phyloP scores from a whole-genome alignment of 1,140 invertebrate genomes.

The Carposina sasakii region DNA sequence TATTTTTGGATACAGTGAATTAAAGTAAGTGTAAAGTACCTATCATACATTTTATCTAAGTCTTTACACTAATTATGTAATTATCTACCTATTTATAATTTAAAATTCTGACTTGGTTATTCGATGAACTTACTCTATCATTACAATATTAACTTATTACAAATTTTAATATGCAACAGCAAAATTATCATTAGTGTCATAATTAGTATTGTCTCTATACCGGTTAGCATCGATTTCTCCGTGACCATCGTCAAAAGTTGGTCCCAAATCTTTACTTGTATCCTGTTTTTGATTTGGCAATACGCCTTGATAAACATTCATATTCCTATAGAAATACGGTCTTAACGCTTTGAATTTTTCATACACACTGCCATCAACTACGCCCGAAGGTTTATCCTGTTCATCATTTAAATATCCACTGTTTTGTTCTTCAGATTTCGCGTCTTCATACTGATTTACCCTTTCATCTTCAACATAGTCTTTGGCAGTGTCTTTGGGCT shows the following conservation, averaged over 20 bases:
- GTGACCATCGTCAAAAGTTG: constrained; percentile 36
- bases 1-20: too few relatives aligned
- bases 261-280: constrained; percentile 27
- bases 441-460: constrained; percentile 7
- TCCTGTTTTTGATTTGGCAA: too few relatives aligned
- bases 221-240: constrained; percentile 28
- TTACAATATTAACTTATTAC: too few relatives aligned
- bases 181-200: constrained; percentile 38
- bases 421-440: neutral
- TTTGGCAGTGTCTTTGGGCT: too few relatives aligned
- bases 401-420: constrained; percentile 8
- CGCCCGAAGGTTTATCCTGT: constrained; percentile 12
- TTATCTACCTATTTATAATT: constrained; percentile 1
- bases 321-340: constrained; percentile 21
- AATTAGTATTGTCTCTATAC: constrained; percentile 38
- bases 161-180: constrained; percentile 42
- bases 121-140: too few relatives aligned
- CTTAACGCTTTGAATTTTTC: constrained; percentile 34
- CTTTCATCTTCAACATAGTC: constrained; percentile 13
- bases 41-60: too few relatives aligned
- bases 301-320: too few relatives aligned
- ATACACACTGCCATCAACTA: constrained; percentile 26
- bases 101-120: too few relatives aligned
- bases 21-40: too few relatives aligned
- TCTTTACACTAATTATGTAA: too few relatives aligned